Base-by-base conservation (phyloP, 2,888 invertebrate species). In the Platypus cylindrus region DNA sequence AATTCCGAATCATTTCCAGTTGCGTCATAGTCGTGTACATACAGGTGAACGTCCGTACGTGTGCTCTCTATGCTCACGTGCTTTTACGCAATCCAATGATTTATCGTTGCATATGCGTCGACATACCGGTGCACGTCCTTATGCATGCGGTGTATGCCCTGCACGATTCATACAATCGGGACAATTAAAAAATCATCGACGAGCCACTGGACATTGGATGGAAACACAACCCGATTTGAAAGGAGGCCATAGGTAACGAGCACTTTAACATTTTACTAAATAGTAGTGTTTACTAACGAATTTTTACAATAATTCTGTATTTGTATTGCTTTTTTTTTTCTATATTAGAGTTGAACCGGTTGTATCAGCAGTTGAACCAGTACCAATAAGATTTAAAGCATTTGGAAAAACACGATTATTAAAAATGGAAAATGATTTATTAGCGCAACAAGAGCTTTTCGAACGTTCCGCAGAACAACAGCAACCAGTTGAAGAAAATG, bases 21-120 rank as follows among this genome's bases (percentile, higher is more conserved):
- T 63, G 24, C 51, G 63, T 18, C 63, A 63, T 41, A 61, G 62
- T 12, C 46, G 63, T 30, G 63, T 63, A 2, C 63, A 63, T 37
- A 63, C 63, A 2, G 63, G 63, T 1, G 63, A 63, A 47, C 55
- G 63, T 5, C 63, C 63, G 0, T 63, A 63, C 43, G 62, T 61
- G 1, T 63, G 62, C 45, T 61, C 56, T 38, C 53, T 62, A 24
- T 63, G 63, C 40, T 58, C 59, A 9, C 51, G 62, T 11, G 63
- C 60, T 2, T 79, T 79, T 54, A 75, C 78, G 0, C 79, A 79
- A 55, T 78, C 78, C 32, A 78, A 79, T 54, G 78, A 79, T 50
- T 59, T 79, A 30, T 75, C 75, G 1, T 53, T 79, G 11, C 79
- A 79, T 52, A 71, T 78, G 48, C 67, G 78, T 0, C 63, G 78